Base-by-base conservation (phyloP, 2,113 vertebrate genomes). In the Cololabis saira region DNA sequence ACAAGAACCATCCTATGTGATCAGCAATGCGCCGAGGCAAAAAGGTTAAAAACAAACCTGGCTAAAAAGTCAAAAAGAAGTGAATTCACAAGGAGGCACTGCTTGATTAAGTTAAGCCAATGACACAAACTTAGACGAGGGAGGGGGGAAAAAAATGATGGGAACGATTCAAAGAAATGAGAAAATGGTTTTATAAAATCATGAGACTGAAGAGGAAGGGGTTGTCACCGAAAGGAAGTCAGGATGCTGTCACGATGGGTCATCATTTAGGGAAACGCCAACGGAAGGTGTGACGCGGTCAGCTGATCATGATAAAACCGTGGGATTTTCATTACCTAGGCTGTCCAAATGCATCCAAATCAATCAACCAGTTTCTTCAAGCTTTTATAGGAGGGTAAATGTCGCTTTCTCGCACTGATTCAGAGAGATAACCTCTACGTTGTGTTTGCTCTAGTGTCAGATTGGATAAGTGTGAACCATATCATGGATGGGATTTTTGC, bases 171-270 rank as follows among this genome's bases (percentile, higher is more conserved):
- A 5, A 12, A 52, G 21, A 59, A 8, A 54, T 42, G 16, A n/a
- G 19, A 71, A 60, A 53, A 4, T 7, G 14, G 3, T 7, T n/a
- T 8, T 22, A 27, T 12, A 16, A 41, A 17, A 72, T 63, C 71
- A 74, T 45, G 18, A 54, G 78, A 72, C 54, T 2, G 75, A 80
- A 71, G 56, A 61, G 67, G 69, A 79, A 67, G 64, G 51, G 12
- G 2, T 47, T 9, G n/a, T 0, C 1, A 6, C 1, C 5, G 0
- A 17, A 15, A 10, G 37, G 30, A 61, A 40, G 40, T 50, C 22
- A 2, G 3, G 5, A 13, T 18, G 52, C 12, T 40, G 42, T 49
- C 47, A 68, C 11, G 12, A 59, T 11, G n/a, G 58, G 5, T 65
- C n/a, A 56, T 42, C n/a, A 52, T 50, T 7, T 4, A 42, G 74